Percentiles rank a stretch among this genome's conserved stretches.
These are phyloP conservation scores for Climacteris rufus DNA, from an alignment of 2,113 vertebrate genomes.

Conservation along the genomic window DNA sequence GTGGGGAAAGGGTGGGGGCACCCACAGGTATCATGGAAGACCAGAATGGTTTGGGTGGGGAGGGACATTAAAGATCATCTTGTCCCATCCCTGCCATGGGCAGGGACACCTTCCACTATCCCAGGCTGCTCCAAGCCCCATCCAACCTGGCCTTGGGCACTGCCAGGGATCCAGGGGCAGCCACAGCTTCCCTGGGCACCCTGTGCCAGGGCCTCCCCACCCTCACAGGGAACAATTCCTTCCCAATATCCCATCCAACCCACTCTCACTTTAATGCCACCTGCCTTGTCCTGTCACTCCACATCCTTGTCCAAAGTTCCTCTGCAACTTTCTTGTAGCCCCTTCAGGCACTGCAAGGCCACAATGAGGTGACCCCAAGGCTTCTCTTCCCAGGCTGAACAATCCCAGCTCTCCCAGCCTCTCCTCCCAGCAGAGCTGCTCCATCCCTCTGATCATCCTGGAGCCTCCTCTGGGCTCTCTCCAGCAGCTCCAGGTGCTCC, in stretches of 20 bases:
- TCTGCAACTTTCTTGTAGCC: rapidly evolving
- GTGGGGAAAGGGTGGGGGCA: not conserved
- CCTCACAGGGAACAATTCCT: not conserved
- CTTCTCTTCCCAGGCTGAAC: not conserved
- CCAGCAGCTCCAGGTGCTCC: not conserved
- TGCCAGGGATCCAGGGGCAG: not conserved
- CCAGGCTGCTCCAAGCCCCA: not conserved
- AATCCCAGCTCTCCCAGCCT: not conserved
- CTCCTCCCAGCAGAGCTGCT: not conserved
- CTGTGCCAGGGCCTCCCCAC: not conserved
- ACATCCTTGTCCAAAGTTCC: rapidly evolving
- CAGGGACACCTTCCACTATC: not conserved
- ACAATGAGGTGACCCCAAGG: rapidly evolving
- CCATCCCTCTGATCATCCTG: not conserved
- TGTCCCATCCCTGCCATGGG: not conserved
- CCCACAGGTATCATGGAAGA: not conserved
- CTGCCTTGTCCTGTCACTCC: not conserved
- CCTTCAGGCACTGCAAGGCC: not conserved
- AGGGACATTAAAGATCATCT: not conserved
- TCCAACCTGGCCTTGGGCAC: not conserved
- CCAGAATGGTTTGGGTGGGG: not conserved
- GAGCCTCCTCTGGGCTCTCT: not conserved
- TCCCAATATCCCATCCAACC: not conserved
- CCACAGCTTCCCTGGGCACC: not conserved
- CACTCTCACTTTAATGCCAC: not conserved